Percentiles rank a stretch among this genome's conserved stretches.
Evolutionary conservation across 1,140 invertebrate genomes (phyloP).

Genomic region (Hermatobates lingyangjiaoensis): DNA sequence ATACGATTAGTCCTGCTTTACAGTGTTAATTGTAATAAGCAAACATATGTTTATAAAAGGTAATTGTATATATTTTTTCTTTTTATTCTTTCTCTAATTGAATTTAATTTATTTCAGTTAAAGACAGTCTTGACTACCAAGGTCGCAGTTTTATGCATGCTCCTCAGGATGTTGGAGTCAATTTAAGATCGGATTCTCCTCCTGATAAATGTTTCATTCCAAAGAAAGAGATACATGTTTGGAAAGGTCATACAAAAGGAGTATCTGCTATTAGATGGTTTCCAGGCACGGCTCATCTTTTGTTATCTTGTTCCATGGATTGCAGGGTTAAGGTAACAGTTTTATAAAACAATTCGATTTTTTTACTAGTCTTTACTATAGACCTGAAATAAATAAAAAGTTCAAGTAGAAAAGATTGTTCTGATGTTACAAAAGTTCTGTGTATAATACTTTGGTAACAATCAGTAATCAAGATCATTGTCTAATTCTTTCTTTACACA

Average conservation of each 20-base stretch:
- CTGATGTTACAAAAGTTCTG: no score
- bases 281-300: constrained; percentile 80
- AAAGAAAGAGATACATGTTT: constrained; percentile 90
- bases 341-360: constrained; percentile 12
- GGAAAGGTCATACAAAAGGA: constrained; percentile 95
- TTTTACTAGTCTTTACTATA: no score
- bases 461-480: constrained; percentile 1
- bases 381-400: no score
- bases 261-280: constrained; percentile 91
- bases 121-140: constrained; percentile 89
- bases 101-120: constrained; percentile 40
- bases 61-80: no score
- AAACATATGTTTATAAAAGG: no score
- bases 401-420: no score
- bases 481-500: no score
- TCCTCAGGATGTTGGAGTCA: constrained; percentile 90
- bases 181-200: constrained; percentile 74
- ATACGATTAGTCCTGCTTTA: not conserved
- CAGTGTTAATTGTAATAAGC: no score
- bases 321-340: constrained; percentile 65
- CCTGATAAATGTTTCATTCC: constrained; percentile 94
- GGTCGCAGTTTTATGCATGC: constrained; percentile 84
- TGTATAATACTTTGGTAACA: no score
- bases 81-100: constrained; percentile 17
- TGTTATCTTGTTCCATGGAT: constrained; percentile 94